Conservation (phyloP, 2,797 vertebrate genomes). For the Sarcophilus harrisii region DNA sequence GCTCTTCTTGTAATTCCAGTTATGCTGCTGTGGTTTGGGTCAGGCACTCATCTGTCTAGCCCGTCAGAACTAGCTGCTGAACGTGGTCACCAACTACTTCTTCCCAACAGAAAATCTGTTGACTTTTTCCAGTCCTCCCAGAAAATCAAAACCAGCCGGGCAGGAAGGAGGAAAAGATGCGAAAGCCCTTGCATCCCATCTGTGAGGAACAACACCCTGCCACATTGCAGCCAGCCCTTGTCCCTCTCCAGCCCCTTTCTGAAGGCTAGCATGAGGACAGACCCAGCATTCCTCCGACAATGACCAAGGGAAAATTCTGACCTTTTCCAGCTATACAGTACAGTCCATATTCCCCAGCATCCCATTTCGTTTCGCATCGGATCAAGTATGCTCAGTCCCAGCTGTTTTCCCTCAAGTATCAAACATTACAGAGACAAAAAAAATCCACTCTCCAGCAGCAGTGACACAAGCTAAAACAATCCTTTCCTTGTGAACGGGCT, state of each 20-base stretch:
- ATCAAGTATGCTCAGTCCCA: slow-evolving; percentile 85
- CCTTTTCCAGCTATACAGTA: slow-evolving; percentile 85
- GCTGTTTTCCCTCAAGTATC: slow-evolving; percentile 91
- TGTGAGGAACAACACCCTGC: slow-evolving; percentile 27
- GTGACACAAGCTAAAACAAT: slow-evolving; percentile 88
- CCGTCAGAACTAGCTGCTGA: slow-evolving; percentile 80
- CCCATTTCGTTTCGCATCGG: slow-evolving; percentile 83
- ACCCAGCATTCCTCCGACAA: slow-evolving; percentile 82
- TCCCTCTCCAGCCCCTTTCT: slow-evolving; percentile 72
- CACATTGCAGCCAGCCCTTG: slow-evolving; percentile 75
- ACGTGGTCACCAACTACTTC: slow-evolving; percentile 81
- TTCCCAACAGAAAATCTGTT: slow-evolving; percentile 82
- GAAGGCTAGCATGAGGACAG: slow-evolving; percentile 77
- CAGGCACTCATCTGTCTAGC: slow-evolving; percentile 83
- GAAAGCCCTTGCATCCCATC: slow-evolving; percentile 68
- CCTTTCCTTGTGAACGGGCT: slow-evolving; percentile 87
- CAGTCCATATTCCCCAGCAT: slow-evolving; percentile 87
- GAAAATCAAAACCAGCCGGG: slow-evolving; percentile 86
- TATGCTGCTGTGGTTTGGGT: slow-evolving; percentile 82
- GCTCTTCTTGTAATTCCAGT: slow-evolving; percentile 81
- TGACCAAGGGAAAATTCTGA: slow-evolving; percentile 88
- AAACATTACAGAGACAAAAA: slow-evolving; percentile 86
- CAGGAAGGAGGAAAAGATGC: slow-evolving; percentile 75
- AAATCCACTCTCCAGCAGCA: slow-evolving; percentile 84
- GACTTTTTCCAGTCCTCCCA: slow-evolving; percentile 78